Base-by-base conservation (phyloP, 2,888 invertebrate genomes). In the Nysson spinosus region DNA sequence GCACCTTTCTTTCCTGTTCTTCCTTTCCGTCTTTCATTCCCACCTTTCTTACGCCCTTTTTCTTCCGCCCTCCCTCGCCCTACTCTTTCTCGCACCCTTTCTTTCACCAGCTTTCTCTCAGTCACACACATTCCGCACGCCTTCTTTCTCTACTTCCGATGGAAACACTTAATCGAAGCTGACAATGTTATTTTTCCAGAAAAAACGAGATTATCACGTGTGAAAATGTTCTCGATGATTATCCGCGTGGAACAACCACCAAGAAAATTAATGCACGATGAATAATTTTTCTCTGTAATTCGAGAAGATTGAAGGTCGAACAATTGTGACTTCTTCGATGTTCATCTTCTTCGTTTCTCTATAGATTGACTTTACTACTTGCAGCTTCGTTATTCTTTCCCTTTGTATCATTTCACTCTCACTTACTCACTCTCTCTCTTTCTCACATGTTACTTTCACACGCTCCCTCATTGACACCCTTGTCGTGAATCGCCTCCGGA, bases 401-500 rank as follows among this genome's bases (percentile, higher is more conserved):
- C 43, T 5, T 14, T 22, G 39, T 22, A 22, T 16, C 19, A 5
- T 34, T 22, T 9, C 37, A 9, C 35, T 26, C 43, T 39, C 42
- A 17, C 28, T n/a, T 51, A 30, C 5, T 42, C 49, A 6, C 30
- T 49, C 62, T 11, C 4, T 28, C 37, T 14, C 47, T 26, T 30
- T 20, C 43, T n/a, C n/a, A n/a, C n/a, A n/a, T 32, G 34, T 9
- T 9, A 26, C 26, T 32, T 32, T 9, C 46, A 19, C 40, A n/a
- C n/a, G n/a, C n/a, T n/a, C 34, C 11, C 22, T 19, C 35, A 26
- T 51, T 34, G 37, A 51, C 57, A 64, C 43, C 51, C 47, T 47
- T 44, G 62, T 68, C 56, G 56, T 71, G 74, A 68, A 68, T 68
- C 65, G 68, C 47, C 52, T 57, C 56, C 46, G 62, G 55, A 73